Evolutionary conservation across 2,888 invertebrate species (phyloP), one percentile per base, ranked within the genome.

Genomic region (Drosophila mettleri): DNA sequence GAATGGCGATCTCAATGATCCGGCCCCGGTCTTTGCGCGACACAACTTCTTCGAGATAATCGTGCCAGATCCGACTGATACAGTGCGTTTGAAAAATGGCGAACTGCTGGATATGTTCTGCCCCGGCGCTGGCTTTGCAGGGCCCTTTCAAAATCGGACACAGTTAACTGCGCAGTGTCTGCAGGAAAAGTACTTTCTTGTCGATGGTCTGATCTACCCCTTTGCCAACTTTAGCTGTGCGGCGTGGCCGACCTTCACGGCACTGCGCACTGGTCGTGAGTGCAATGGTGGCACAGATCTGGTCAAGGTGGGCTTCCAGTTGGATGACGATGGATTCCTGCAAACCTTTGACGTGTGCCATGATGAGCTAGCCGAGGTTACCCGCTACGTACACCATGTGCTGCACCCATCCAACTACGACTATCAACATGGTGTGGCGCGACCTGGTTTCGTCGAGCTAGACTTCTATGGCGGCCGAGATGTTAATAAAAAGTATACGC

Each of bases 1-100:
- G 0, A 86, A 79, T 58, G 89, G 90, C 0, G 91, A 90, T 69
- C 80, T 91, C 3, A 90, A 70, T 8, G 90, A 94, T 72, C 94
- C 95, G 0, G 94, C 94, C 72, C 94, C 95, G 0, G 91, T 95
- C 7, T 93, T 94, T 70, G 85, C 95, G 1, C 91, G 90, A 33
- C 90, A 92, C 5, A 91, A 92, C 1, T 83, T 88, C 12, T 80
- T 68, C 3, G 80, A 90, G 24, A 74, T 91, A 27, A 39, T 90
- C 0, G 65, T 85, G 9, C 92, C 92, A 0, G 83, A 88, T 49
- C 54, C 86, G 5, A 70, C 79, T 43, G 90, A 91, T 29, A 69
- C 88, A 1, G 86, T 92, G 29, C 77, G 74, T n/a, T 58, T 92
- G 0, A 38, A 45, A 0, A 86, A 87, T 60, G 89, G 90, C 0